Percentiles rank a stretch among this genome's conserved stretches.
Conservation (phyloP, 2,113 vertebrate species). For the Oncorhynchus clarkii region DNA sequence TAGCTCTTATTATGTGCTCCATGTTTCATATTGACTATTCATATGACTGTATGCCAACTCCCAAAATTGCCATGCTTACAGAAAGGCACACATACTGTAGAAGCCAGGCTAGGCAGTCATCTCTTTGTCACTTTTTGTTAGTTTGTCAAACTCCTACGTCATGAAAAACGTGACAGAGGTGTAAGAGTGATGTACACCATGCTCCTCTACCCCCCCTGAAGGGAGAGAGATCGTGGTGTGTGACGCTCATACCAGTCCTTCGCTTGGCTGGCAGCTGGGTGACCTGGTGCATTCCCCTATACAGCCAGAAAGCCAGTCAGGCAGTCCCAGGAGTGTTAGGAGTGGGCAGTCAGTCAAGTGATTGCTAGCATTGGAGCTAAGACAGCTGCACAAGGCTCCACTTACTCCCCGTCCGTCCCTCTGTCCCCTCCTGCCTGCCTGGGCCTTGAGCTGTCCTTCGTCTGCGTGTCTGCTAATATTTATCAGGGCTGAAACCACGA, state of each 20-base stretch:
- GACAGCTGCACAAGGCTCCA: constrained; percentile 3
- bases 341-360: background rate
- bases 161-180: background rate
- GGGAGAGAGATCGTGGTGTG: background rate
- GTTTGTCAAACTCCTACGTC: background rate
- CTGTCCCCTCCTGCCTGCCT: background rate
- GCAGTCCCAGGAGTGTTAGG: background rate
- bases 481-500: background rate
- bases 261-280: background rate
- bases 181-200: background rate
- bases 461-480: background rate
- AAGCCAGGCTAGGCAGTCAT: background rate
- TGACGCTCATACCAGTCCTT: background rate
- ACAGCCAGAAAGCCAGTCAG: background rate
- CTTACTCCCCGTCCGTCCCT: background rate
- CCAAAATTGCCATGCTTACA: no score
- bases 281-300: no score
- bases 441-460: constrained; percentile 6
- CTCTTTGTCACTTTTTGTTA: background rate
- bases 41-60: no score
- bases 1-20: background rate
- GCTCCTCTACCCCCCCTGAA: background rate
- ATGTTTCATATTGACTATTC: no score
- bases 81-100: background rate
- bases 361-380: background rate